phyloP scores from a whole-genome alignment of 2,113 vertebrate genomes.

The Cricetomys ansorgei region DNA sequence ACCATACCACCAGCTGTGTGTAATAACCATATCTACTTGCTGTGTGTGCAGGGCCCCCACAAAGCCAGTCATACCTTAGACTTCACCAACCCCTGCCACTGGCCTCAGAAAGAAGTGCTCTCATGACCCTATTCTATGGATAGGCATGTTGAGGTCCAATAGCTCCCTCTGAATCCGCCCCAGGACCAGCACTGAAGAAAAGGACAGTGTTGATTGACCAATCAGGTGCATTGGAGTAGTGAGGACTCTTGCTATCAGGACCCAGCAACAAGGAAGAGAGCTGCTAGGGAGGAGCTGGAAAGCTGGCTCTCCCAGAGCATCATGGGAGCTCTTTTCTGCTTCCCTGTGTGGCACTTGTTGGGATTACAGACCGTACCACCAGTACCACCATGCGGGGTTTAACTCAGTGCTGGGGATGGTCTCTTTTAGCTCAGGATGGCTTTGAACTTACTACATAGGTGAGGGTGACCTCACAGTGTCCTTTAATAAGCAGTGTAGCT shows the following conservation, averaged over 20 bases:
- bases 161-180: background rate
- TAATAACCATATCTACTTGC: too few species aligned
- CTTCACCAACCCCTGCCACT: too few species aligned
- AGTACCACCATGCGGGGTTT: background rate
- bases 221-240: too few species aligned
- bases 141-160: background rate
- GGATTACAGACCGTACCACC: background rate
- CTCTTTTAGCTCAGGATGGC: too few species aligned
- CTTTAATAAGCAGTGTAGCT: background rate
- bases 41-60: too few species aligned
- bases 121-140: too few species aligned
- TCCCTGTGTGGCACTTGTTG: too few species aligned
- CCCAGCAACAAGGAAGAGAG: too few species aligned
- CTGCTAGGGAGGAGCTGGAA: background rate
- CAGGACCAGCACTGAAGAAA: background rate
- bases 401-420: background rate
- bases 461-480: background rate
- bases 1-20: too few species aligned
- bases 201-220: background rate
- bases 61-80: too few species aligned
- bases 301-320: accelerated
- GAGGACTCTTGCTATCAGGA: background rate
- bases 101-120: too few species aligned
- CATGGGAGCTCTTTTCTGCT: background rate
- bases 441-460: background rate